Evolutionary conservation across 2,888 invertebrate species (phyloP), one percentile per base, ranked within the genome.

Genomic region (Matsumyia berberina): DNA sequence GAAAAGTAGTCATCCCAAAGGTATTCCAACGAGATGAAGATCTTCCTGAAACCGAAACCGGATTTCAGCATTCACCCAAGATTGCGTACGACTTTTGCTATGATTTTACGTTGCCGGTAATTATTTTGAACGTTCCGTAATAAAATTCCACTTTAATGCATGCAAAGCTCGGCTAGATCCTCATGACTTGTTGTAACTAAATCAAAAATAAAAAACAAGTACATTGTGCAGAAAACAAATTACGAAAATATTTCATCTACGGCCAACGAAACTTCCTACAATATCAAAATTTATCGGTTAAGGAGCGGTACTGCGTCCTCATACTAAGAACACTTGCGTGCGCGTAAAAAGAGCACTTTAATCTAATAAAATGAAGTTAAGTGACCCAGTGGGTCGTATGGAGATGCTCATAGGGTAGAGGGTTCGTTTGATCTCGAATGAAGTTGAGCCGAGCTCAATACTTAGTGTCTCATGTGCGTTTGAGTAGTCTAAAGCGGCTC

Each of bases 41-140:
- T 77, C 82, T 82, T 82, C 82, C 82, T 82, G 77, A 72, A 72
- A 72, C 58, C 31, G n/a, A 82, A 82, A 82, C 82, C 77, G 82
- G 82, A 77, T 77, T 60, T 31, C 1, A 51, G n/a, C 66, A 82
- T 82, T 62, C 46, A 24, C 15, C 51, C 29, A 4, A 66, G 51
- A 81, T 70, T 77, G 64, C 82, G 69, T 74, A 33, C 24, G 53
- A 33, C 31, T 58, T 64, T 24, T 17, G 33, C 80, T 55, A 37
- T 62, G 74, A 64, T 62, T 31, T 67, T 64, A 64, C 70, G 49
- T 82, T 82, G 44, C 35, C 33, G 46, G 70, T 82, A 82, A 82
- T 82, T 82, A 82, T 77, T 77, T 78, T 76, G 53, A 82, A 15
- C 70, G 62, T 58, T 67, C 60, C 77, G 64, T 57, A 82, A 82